Evolutionary conservation across 2,888 invertebrate species (phyloP), one percentile per base, ranked within the genome.

Genomic region (Sesamia inferens): DNA sequence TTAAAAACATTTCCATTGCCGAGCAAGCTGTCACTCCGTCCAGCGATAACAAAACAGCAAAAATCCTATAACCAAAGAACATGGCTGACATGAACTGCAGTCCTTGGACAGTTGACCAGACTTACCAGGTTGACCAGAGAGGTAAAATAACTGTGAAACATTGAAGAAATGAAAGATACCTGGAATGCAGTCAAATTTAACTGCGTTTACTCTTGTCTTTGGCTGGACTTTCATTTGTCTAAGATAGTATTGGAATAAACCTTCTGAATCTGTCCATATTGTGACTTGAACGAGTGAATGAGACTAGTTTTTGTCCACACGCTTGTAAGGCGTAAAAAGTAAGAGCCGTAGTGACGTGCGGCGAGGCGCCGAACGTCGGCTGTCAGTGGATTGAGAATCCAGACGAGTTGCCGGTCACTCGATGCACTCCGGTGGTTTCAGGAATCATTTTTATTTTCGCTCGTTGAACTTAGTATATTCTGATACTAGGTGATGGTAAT

Each of bases 281-380:
- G n/a, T 3, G 39, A 2, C 39, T n/a, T 11, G 7, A 42, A 47
- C 6, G n/a, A 68, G 19, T 54, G 58, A 77, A 74, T 71, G 57
- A 66, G 70, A 63, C 64, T 19, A 70, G 70, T 70, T 70, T 69
- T 67, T 67, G 59, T 76, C 83, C 74, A 59, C 76, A 79, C 68
- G 81, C 63, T n/a, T 62, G 51, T 63, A 48, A 67, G 48, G 66
- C 59, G 63, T 68, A 71, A 72, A 70, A 80, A 82, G 72, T 83
- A 76, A 82, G 64, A 82, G 74, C 31, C 57, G 54, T 44, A 57
- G 65, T 48, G n/a, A 55, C 63, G 64, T 51, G 74, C 54, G 24
- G 76, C 22, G 74, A 16, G 13, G 31, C n/a, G 57, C 71, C 58
- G 78, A 68, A 76, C 57, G 44, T n/a, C 48, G 65, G 65, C 51